Evolutionary conservation across 2,113 vertebrate genomes (phyloP).

Genomic region (Acrocephalus arundinaceus): DNA sequence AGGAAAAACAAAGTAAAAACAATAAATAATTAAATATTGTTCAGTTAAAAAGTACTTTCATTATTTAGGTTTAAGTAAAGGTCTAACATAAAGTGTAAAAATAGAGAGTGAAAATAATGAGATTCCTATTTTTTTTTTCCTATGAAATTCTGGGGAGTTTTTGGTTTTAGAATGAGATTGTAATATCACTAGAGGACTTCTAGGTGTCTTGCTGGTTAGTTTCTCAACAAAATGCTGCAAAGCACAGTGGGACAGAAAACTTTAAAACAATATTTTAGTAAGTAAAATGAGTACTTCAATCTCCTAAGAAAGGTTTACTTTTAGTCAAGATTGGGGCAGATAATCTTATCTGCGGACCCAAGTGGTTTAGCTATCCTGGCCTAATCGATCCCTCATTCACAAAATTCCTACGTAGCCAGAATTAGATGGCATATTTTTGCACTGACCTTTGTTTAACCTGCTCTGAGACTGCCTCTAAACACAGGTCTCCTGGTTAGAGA

Average conservation of each 20-base stretch:
- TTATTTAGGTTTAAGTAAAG: neutral
- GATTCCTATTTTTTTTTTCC: neutral
- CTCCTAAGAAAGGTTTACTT: neutral
- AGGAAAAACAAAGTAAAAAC: neutral
- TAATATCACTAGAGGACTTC: neutral
- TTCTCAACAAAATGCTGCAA: neutral
- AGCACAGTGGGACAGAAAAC: neutral
- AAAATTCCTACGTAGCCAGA: slow-evolving; percentile 24
- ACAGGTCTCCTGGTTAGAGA: slow-evolving; percentile 13
- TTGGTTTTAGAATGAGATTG: neutral
- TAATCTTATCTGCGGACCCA: slow-evolving; percentile 4
- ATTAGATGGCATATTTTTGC: neutral
- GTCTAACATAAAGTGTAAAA: neutral
- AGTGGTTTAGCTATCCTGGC: neutral
- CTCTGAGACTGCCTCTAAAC: slow-evolving; percentile 21
- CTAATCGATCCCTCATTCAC: neutral
- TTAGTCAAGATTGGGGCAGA: neutral
- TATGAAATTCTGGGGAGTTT: neutral
- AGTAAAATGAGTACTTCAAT: neutral
- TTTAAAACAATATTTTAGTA: neutral
- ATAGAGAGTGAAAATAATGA: neutral
- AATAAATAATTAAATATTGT: neutral
- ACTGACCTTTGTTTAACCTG: slow-evolving; percentile 62
- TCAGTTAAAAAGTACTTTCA: neutral
- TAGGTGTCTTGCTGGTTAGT: neutral